Evolutionary conservation across 2,797 vertebrate species (phyloP).

Genomic region (Sebastes aleutianus): DNA sequence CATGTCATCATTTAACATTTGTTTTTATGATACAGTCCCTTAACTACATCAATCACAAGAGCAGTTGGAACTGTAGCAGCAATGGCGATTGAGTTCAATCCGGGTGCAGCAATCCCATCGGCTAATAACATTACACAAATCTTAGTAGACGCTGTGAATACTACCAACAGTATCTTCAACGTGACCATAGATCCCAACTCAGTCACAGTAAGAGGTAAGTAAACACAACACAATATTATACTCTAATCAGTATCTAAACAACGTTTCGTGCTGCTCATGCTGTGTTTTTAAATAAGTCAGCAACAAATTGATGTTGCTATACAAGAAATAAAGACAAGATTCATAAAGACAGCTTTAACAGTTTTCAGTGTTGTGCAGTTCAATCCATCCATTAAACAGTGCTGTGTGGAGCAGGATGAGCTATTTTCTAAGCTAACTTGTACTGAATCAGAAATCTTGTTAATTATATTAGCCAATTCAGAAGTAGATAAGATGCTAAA

Average conservation of each 20-base stretch:
- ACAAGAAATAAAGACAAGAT: too few relatives aligned
- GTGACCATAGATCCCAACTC: not conserved
- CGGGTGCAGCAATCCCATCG: not conserved
- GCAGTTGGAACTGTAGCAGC: rapidly evolving
- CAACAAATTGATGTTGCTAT: too few relatives aligned
- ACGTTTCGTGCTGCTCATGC: not conserved
- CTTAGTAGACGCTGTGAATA: not conserved
- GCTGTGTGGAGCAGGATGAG: too few relatives aligned
- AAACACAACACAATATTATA: not conserved
- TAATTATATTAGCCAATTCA: too few relatives aligned
- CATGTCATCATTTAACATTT: not conserved
- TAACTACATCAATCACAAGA: not conserved
- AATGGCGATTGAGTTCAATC: not conserved
- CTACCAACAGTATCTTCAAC: not conserved
- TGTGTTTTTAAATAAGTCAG: too few relatives aligned
- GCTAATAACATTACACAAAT: not conserved
- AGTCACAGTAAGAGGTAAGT: not conserved
- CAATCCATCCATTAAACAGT: too few relatives aligned
- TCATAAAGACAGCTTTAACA: too few relatives aligned
- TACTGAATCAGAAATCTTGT: too few relatives aligned
- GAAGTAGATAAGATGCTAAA: too few relatives aligned
- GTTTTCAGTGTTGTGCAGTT: too few relatives aligned
- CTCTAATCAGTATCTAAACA: not conserved
- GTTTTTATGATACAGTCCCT: not conserved
- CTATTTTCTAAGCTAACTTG: too few relatives aligned